Evolutionary conservation across 2,797 vertebrate species (phyloP).

Genomic region (Setipinna tenuifilis): DNA sequence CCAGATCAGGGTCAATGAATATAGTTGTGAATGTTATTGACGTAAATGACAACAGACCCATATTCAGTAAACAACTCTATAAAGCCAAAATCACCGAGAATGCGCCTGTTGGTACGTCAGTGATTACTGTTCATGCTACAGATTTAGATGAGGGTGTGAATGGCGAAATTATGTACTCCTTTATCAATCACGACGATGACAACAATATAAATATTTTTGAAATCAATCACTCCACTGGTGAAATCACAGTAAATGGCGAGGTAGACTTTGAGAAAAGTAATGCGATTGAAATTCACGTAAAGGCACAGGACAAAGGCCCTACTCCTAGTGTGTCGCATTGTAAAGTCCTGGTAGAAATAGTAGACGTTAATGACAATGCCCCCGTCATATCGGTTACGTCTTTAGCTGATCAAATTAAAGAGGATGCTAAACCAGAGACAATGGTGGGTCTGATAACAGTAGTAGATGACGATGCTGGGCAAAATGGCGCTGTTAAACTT

Average conservation of each 20-base stretch:
- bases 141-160: constrained; percentile 67
- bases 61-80: constrained; percentile 60
- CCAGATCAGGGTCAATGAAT: constrained; percentile 50
- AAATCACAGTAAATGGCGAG: constrained; percentile 55
- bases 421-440: constrained; percentile 59
- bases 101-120: background rate
- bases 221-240: constrained; percentile 54
- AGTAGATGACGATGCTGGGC: constrained; percentile 60
- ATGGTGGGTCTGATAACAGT: constrained; percentile 64
- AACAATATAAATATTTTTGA: constrained; percentile 53
- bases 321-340: constrained; percentile 56
- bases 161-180: constrained; percentile 60
- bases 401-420: constrained; percentile 55
- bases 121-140: constrained; percentile 52
- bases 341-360: constrained; percentile 68
- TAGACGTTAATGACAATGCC: constrained; percentile 68
- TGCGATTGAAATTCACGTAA: constrained; percentile 63
- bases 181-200: constrained; percentile 56
- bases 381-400: constrained; percentile 66
- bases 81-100: constrained; percentile 61
- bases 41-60: constrained; percentile 61
- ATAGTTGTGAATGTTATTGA: constrained; percentile 59
- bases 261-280: constrained; percentile 64
- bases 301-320: constrained; percentile 61
- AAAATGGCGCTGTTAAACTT: constrained; percentile 60